Base-by-base conservation (phyloP, 92 coral and sea anemone genomes). In the Epizoanthus scotinus region DNA sequence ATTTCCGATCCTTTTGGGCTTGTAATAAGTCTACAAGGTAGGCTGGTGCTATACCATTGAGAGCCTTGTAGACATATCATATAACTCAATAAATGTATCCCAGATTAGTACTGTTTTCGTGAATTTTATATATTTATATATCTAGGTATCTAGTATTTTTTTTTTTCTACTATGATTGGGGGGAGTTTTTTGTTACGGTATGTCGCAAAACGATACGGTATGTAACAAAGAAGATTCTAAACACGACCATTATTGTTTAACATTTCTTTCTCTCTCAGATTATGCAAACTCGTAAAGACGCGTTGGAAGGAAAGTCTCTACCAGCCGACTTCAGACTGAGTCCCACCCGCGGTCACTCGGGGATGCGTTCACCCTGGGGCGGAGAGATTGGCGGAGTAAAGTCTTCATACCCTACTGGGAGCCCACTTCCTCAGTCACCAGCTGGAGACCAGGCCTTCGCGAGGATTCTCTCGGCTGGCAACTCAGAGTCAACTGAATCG, bases 321-420 rank as follows among this genome's bases (percentile, higher is more conserved):
- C 99, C 99, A 5, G 69, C 90, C 26, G 98, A 95, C 83, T 95
- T 95, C 81, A 91, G 99, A 24, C 91, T 95, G 52, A 95, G 91
- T 67, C 98, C 98, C 34, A 83, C 95, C 13, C 95, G 95, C 79
- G 97, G 98, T 38, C 90, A 93, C 29, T 93, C 98, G 18, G 98
- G 98, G 3, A 92, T 89, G 75, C 85, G 98, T n/a, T 87, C 98
- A 5, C 95, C 98, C 67, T 95, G 98, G 98, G 98, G 98, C 61
- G 98, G 98, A 31, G 98, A 95, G 77, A 95, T 95, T 53, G 98
- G 98, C 13, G 98, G 98, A 1, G 84, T 90, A 36, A 87, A 90
- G 31, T 60, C 86, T 70, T 65, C 90, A 27, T 78, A 84, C 34
- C 89, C 81, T 13, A 22, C 78, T 22, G 50, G 50, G 13, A 78